phyloP scores from a whole-genome alignment of 2,888 invertebrate genomes.

The Leptopilina syphax region DNA sequence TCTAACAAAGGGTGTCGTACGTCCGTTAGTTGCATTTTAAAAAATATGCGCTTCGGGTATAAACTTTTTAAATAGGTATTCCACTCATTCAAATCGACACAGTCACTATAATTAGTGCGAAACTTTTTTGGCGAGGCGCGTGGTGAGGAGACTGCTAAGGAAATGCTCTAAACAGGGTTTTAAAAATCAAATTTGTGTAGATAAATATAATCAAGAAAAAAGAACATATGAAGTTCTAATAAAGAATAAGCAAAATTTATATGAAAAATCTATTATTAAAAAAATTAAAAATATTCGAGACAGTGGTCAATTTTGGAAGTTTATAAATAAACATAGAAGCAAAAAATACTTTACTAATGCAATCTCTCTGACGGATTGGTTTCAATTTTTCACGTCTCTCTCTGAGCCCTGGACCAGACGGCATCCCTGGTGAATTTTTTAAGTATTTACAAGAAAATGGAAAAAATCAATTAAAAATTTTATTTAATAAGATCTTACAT shows the following conservation, averaged over 20 bases:
- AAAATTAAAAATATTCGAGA: neutral
- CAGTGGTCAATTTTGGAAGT: constrained; percentile 1
- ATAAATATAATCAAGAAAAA: neutral
- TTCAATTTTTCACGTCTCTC: neutral
- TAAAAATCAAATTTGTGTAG: neutral
- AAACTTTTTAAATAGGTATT: too few relatives aligned
- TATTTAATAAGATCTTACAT: neutral
- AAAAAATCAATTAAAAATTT: neutral
- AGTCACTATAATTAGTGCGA: too few relatives aligned
- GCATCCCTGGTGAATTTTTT: neutral
- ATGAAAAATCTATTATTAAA: neutral
- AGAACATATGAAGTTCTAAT: neutral
- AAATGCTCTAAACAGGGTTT: neutral
- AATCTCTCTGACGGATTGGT: neutral
- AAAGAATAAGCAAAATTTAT: neutral
- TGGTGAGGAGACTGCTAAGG: neutral
- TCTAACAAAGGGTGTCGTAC: too few relatives aligned
- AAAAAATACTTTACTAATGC: constrained; percentile 3
- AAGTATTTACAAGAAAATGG: neutral
- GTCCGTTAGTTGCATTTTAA: too few relatives aligned
- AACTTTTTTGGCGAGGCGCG: neutral
- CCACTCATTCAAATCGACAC: too few relatives aligned
- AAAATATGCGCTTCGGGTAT: too few relatives aligned
- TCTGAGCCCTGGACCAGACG: neutral
- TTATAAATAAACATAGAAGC: neutral